Conservation (phyloP, 2,888 invertebrate species). For the Agrilus mali region DNA sequence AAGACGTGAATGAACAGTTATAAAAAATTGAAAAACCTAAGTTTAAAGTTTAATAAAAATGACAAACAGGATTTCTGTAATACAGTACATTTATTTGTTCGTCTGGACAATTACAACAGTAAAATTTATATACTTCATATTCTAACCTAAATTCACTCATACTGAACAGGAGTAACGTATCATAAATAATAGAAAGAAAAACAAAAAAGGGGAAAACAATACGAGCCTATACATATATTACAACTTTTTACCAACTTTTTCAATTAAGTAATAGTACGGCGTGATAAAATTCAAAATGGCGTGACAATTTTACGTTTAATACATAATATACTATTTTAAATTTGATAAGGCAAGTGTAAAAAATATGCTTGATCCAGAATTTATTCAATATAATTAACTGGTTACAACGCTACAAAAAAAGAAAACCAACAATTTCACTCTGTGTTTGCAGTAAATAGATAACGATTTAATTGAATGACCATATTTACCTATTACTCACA, state of each 20-base stretch:
- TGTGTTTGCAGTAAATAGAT: too few relatives aligned
- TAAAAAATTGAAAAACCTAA: too few relatives aligned
- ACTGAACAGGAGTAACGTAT: conserved; percentile 30
- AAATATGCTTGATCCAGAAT: too few relatives aligned
- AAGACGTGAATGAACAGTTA: too few relatives aligned
- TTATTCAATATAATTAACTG: too few relatives aligned
- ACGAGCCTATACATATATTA: conserved; percentile 33
- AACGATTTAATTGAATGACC: too few relatives aligned
- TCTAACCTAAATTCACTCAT: conserved; percentile 29
- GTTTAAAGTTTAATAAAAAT: too few relatives aligned
- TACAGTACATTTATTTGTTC: conserved; percentile 27
- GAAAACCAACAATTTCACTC: too few relatives aligned
- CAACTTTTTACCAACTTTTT: conserved; percentile 21
- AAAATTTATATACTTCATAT: conserved; percentile 32
- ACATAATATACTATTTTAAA: conserved; percentile 1
- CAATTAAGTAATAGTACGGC: conserved; percentile 23
- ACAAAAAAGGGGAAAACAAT: conserved; percentile 31
- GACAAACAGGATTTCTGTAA: conserved; percentile 16
- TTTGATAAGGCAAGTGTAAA: too few relatives aligned
- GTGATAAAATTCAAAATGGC: conserved; percentile 3
- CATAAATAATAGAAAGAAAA: conserved; percentile 32
- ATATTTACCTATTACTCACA: too few relatives aligned
- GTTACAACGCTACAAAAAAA: too few relatives aligned
- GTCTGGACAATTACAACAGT: conserved; percentile 38
- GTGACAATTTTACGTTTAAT: too few relatives aligned